Conservation (phyloP, 2,888 invertebrate species). For the Cosmopolites sordidus region DNA sequence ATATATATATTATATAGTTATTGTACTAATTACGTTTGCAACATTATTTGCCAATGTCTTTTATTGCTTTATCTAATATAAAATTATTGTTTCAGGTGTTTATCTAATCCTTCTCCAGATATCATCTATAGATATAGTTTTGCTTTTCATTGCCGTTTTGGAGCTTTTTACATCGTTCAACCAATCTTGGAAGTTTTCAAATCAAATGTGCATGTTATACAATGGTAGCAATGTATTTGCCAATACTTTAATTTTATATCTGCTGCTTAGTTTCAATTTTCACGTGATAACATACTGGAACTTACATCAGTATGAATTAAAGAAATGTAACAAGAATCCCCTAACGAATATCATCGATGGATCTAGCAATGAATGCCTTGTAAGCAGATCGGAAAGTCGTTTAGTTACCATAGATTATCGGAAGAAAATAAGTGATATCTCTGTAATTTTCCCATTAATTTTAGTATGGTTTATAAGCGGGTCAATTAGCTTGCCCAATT, state of each 20-base stretch:
- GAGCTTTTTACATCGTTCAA: slow-evolving; percentile 45
- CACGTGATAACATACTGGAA: slow-evolving; percentile 57
- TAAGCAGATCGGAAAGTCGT: slow-evolving; percentile 41
- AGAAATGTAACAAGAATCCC: slow-evolving; percentile 43
- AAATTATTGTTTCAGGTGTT: slow-evolving; percentile 51
- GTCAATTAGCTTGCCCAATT: slow-evolving; percentile 59
- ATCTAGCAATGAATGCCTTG: slow-evolving; percentile 38
- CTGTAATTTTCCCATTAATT: slow-evolving; percentile 53
- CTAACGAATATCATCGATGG: slow-evolving; percentile 36
- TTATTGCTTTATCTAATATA: too few relatives aligned
- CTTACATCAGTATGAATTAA: slow-evolving; percentile 48
- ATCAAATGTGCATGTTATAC: slow-evolving; percentile 52
- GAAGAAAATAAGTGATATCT: slow-evolving; percentile 48
- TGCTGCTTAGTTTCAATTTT: slow-evolving; percentile 55
- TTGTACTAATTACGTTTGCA: too few relatives aligned
- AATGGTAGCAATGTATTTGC: slow-evolving; percentile 55
- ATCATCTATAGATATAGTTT: slow-evolving; percentile 51
- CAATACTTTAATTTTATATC: slow-evolving; percentile 55
- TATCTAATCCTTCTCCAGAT: slow-evolving; percentile 53
- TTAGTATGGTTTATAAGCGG: slow-evolving; percentile 58
- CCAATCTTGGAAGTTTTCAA: slow-evolving; percentile 53
- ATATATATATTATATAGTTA: too few relatives aligned
- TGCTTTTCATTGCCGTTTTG: slow-evolving; percentile 50
- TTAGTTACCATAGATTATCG: slow-evolving; percentile 56
- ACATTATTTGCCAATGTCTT: too few relatives aligned